Percentiles rank a stretch among this genome's conserved stretches.
phyloP scores from a whole-genome alignment of 2,888 invertebrate species.

The Fissipunctia ypsillon region DNA sequence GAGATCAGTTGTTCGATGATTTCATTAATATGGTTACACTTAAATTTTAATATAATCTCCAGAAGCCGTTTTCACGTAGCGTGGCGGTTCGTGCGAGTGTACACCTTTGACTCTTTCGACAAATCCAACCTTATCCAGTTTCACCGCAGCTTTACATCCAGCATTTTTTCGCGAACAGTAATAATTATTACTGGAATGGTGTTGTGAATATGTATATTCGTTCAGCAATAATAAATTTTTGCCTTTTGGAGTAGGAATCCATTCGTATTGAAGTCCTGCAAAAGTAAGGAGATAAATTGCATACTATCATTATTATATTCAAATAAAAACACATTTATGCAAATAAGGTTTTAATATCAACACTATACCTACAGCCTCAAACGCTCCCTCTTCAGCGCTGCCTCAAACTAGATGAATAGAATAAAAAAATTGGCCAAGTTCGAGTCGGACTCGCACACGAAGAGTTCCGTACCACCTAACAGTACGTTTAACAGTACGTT shows the following conservation, averaged over 20 bases:
- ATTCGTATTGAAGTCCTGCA: constrained; percentile 50
- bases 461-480: no score
- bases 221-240: constrained; percentile 51
- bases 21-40: not conserved
- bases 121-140: constrained; percentile 12
- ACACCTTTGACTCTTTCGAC: not conserved
- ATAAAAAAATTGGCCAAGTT: no score
- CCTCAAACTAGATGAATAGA: no score
- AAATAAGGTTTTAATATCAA: not conserved
- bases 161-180: constrained; percentile 50
- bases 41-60: constrained; percentile 12
- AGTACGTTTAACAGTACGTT: no score
- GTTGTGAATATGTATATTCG: constrained; percentile 54
- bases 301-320: not conserved
- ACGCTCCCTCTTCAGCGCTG: no score
- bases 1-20: not conserved
- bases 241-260: constrained; percentile 59
- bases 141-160: constrained; percentile 23
- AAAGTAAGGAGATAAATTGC: constrained; percentile 17
- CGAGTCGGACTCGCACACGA: no score
- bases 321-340: not conserved
- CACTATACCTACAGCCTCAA: not conserved
- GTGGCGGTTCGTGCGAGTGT: constrained; percentile 21
- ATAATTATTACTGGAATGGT: constrained; percentile 28
- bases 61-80: constrained; percentile 5